Evolutionary conservation across 2,797 vertebrate species (phyloP).

Genomic region (Hipposideros larvatus): DNA sequence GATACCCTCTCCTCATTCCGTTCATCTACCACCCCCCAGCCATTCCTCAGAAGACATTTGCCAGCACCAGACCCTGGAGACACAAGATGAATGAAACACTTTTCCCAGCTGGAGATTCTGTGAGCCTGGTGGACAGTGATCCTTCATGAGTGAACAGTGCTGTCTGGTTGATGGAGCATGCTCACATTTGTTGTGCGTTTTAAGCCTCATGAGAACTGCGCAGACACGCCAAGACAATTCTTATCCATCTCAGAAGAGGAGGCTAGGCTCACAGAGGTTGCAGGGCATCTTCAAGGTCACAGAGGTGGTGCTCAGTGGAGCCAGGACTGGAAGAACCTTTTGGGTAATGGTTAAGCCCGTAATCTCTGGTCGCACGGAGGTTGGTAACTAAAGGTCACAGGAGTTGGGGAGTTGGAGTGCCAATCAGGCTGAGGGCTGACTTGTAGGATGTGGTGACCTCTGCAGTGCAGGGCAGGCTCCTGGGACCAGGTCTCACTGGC

Average conservation of each 20-base stretch:
- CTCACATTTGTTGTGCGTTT: not conserved
- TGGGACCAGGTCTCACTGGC: not conserved
- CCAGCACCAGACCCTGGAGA: not conserved
- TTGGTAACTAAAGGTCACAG: not conserved
- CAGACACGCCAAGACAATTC: not conserved
- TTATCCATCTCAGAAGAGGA: not conserved
- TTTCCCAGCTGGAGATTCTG: not conserved
- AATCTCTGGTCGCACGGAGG: not conserved
- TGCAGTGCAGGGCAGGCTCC: not conserved
- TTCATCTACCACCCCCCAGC: not conserved
- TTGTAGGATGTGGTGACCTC: not conserved
- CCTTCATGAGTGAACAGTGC: not conserved
- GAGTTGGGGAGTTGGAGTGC: not conserved
- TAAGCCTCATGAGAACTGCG: not conserved
- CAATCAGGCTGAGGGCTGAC: not conserved
- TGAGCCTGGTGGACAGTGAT: not conserved
- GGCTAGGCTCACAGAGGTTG: not conserved
- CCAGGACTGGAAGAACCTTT: not conserved
- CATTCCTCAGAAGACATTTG: not conserved
- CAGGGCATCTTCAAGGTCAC: not conserved
- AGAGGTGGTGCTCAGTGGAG: not conserved
- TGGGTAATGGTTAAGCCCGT: not conserved
- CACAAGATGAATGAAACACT: conserved; percentile 1
- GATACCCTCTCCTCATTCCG: not conserved
- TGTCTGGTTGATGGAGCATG: not conserved